Base-by-base conservation (phyloP, 2,797 vertebrate species). In the Sebastes reedi region DNA sequence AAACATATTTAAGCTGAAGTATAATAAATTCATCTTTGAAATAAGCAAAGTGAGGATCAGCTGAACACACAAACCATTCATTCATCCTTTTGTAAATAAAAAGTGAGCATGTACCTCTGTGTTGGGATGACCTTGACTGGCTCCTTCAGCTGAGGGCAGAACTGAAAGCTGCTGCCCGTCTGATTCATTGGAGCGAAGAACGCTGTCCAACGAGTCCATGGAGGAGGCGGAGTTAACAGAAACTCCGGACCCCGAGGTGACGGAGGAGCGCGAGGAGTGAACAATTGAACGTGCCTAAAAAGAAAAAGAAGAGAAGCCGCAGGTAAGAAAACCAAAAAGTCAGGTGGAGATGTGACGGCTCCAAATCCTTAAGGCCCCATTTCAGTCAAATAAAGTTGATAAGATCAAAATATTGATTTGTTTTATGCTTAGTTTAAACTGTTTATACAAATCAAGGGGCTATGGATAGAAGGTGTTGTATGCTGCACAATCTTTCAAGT, bases 141-240 rank as follows among this genome's bases (percentile, higher is more conserved):
- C 70, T 62, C 76, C 89, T 9, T 87, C 89, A 1, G 62, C 79
- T 1, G 81, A 54, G 4, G 79, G 75, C 1, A 13, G 0, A 4
- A 58, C 84, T 0, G 78, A 20, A 4, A 69, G 12, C 91, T 93
- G 96, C 54, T 87, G 94, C 79, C 96, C 87, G 67, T 98, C 97
- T 14, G 96, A 83, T 1, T 97, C 97, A 22, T 93, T 95, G 71
- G 96, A 94, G 81, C 96, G 95, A 0, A 92, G 94, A 66, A 97
- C 96, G 79, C 97, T 97, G 93, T 99, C 98, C 94, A 99, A 86
- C 3, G 98, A 99, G 82, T 99, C 98, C 97, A 99, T 97, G 91
- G 98, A 99, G 67, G 98, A 99, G 39, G 98, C 97, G 1, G 93
- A 95, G 89, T 94, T 94, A 4, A 95, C 92, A 0, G 92, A 94